phyloP scores from a whole-genome alignment of 2,888 invertebrate species.

The Hirtodrosophila alboralis region DNA sequence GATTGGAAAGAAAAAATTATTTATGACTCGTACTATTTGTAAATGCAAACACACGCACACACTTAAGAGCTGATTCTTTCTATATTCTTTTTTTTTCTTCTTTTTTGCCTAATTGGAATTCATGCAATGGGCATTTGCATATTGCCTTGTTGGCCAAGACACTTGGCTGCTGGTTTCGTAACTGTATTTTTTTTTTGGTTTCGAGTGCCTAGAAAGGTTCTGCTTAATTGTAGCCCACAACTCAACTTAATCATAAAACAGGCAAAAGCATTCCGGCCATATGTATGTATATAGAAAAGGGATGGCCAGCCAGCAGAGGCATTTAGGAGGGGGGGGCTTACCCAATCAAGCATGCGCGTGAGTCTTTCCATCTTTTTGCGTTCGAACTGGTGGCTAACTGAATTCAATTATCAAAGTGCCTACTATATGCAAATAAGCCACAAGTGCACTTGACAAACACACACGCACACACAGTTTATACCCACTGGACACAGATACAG shows the following conservation, averaged over 20 bases:
- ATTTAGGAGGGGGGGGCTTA: conserved; percentile 2
- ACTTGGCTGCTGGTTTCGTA: conserved; percentile 67
- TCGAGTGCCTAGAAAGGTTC: conserved; percentile 76
- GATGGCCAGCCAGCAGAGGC: too few species aligned
- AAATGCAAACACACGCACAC: conserved; percentile 66
- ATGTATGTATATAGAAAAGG: not conserved
- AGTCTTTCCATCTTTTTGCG: conserved; percentile 67
- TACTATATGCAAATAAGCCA: conserved; percentile 81
- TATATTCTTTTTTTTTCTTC: conserved; percentile 26
- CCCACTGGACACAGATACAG: conserved; percentile 42
- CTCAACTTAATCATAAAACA: conserved; percentile 71
- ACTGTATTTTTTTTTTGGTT: conserved; percentile 70
- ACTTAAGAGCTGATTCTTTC: conserved; percentile 52
- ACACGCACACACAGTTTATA: conserved; percentile 9
- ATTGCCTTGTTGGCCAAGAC: conserved; percentile 69
- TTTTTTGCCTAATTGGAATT: conserved; percentile 80
- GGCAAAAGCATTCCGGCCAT: conserved; percentile 20
- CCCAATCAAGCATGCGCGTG: conserved; percentile 76
- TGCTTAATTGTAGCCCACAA: conserved; percentile 74
- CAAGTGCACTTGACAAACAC: conserved; percentile 76
- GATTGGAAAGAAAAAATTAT: conserved; percentile 76
- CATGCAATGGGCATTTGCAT: conserved; percentile 75
- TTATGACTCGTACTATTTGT: conserved; percentile 68
- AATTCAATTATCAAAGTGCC: conserved; percentile 81
- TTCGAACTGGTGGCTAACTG: conserved; percentile 70